Conservation (phyloP, 2,888 invertebrate genomes). For the Coelogynopora nodosa region DNA sequence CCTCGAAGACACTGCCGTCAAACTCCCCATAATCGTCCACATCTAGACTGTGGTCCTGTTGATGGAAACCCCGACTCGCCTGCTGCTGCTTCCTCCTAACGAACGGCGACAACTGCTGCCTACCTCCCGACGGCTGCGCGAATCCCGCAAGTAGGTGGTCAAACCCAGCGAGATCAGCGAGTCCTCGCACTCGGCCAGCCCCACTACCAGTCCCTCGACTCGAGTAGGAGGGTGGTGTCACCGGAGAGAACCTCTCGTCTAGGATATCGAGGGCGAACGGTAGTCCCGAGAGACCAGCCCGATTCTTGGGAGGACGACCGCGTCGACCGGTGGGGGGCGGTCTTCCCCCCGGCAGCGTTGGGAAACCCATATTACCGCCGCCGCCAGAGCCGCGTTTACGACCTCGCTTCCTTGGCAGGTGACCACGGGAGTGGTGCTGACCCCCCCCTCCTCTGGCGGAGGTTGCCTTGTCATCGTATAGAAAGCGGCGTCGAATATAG, state of each 20-base stretch:
- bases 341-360: not conserved
- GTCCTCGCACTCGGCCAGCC: not conserved
- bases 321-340: not conserved
- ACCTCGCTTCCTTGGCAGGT: not conserved
- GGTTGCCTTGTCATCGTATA: not conserved
- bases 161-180: not conserved
- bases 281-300: not conserved
- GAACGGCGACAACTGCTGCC: not conserved
- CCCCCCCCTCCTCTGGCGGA: not conserved
- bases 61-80: not conserved
- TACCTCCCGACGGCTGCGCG: not conserved
- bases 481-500: conserved; percentile 1
- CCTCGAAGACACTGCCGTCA: not conserved
- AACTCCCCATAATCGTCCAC: not conserved
- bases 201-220: not conserved
- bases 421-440: not conserved
- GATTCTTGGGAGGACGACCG: not conserved
- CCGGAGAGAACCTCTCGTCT: not conserved
- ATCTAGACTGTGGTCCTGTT: not conserved
- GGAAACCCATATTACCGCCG: not conserved
- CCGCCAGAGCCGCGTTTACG: not conserved
- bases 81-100: not conserved
- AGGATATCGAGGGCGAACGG: not conserved
- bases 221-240: too few species aligned
- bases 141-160: not conserved